These are phyloP conservation scores for Indicator indicator DNA, from an alignment of 2,113 vertebrate species.

Conservation along the genomic window DNA sequence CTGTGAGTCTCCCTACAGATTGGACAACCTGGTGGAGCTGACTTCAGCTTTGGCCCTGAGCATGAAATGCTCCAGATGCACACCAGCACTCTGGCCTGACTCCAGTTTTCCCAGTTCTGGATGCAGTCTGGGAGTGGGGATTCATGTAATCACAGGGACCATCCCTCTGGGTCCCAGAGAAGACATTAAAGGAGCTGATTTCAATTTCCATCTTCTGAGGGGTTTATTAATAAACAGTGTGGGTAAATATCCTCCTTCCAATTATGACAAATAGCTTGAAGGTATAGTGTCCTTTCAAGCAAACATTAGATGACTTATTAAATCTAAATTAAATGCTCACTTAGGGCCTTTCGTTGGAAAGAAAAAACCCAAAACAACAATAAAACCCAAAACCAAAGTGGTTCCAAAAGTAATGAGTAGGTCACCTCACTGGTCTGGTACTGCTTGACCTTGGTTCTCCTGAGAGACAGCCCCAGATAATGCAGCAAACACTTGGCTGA, in stretches of 20 bases:
- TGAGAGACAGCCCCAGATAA: not conserved
- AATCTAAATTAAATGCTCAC: not conserved
- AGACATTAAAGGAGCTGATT: not conserved
- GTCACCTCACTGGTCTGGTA: not conserved
- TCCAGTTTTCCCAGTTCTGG: not conserved
- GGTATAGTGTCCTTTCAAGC: not conserved
- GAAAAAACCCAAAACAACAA: not conserved
- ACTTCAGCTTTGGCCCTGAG: too few relatives aligned
- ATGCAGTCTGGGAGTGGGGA: not conserved
- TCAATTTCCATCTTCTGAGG: slow-evolving; percentile 15
- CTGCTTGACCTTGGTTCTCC: not conserved
- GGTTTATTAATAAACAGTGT: slow-evolving; percentile 27
- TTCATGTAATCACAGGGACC: not conserved
- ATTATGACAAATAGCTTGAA: slow-evolving; percentile 50
- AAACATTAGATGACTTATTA: slow-evolving; percentile 7
- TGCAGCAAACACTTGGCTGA: not conserved
- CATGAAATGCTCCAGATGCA: too few relatives aligned
- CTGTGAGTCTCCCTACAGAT: accelerated
- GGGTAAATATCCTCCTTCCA: slow-evolving; percentile 46
- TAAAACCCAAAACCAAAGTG: too few relatives aligned
- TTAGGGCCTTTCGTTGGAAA: not conserved
- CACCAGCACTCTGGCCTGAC: accelerated
- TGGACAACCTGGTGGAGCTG: too few relatives aligned
- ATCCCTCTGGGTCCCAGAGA: not conserved
- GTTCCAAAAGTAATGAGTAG: not conserved